phyloP scores from a whole-genome alignment of 2,797 vertebrate genomes.

The Pelobates cultripes region DNA sequence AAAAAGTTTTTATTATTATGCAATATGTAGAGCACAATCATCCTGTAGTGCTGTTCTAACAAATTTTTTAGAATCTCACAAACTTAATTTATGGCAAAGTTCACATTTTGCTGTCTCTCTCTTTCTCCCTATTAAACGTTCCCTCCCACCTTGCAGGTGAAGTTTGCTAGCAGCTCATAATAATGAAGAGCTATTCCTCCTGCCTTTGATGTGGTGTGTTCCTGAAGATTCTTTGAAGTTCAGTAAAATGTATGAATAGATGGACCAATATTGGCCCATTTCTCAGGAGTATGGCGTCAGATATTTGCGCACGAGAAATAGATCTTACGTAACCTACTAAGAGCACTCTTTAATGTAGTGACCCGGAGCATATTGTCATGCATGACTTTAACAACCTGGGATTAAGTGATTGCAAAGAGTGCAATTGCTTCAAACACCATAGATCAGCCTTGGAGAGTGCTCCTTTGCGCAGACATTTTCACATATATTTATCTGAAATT shows the following conservation, averaged over 20 bases:
- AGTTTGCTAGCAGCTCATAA: slow-evolving; percentile 26
- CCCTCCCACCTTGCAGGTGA: slow-evolving; percentile 25
- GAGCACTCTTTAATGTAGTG: slow-evolving; percentile 6
- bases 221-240: slow-evolving; percentile 50
- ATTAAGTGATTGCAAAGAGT: background rate
- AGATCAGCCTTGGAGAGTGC: background rate
- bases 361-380: slow-evolving; percentile 22
- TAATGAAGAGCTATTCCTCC: slow-evolving; percentile 39
- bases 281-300: slow-evolving; percentile 11
- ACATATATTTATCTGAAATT: slow-evolving; percentile 4
- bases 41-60: background rate
- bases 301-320: slow-evolving; percentile 27
- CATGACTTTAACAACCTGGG: slow-evolving; percentile 3
- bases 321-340: slow-evolving; percentile 21
- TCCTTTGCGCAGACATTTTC: background rate
- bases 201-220: slow-evolving; percentile 45
- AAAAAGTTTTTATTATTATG: too few species aligned
- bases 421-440: background rate
- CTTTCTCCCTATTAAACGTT: background rate
- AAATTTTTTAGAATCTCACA: slow-evolving; percentile 4
- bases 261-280: slow-evolving; percentile 38
- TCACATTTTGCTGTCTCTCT: background rate
- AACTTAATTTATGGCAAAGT: slow-evolving; percentile 20
- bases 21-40: too few species aligned
- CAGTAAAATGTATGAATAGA: slow-evolving; percentile 40